Evolutionary conservation across 2,888 invertebrate genomes (phyloP).

Genomic region (Cosmia pyralina): DNA sequence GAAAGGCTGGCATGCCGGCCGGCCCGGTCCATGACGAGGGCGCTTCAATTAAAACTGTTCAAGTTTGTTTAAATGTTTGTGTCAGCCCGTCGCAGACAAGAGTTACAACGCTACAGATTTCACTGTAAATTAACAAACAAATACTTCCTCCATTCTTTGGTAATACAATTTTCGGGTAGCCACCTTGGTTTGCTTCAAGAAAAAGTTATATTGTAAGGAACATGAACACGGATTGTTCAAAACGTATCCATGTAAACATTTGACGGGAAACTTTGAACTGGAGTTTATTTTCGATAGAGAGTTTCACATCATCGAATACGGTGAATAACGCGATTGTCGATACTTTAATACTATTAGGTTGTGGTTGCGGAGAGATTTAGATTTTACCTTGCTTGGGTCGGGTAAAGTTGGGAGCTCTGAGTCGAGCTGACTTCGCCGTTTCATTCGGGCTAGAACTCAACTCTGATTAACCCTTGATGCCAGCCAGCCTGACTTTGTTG

Average conservation of each 20-base stretch:
- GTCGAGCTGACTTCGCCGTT: constrained; percentile 64
- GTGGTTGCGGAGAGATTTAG: constrained; percentile 73
- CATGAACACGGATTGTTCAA: constrained; percentile 18
- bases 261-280: constrained; percentile 44
- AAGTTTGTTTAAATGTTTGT: constrained; percentile 87
- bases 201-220: constrained; percentile 20
- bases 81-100: constrained; percentile 76
- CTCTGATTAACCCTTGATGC: constrained; percentile 74
- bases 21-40: constrained; percentile 77
- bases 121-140: constrained; percentile 72
- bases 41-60: constrained; percentile 86
- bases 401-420: constrained; percentile 71
- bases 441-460: constrained; percentile 69
- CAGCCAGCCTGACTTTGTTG: constrained; percentile 67
- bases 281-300: constrained; percentile 46
- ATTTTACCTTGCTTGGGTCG: constrained; percentile 70
- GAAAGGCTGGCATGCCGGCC: constrained; percentile 51
- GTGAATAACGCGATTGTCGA: constrained; percentile 70
- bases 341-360: constrained; percentile 74
- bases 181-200: constrained; percentile 21
- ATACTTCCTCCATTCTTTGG: constrained; percentile 52
- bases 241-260: constrained; percentile 42
- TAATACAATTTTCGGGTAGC: constrained; percentile 23
- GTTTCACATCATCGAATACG: constrained; percentile 55
- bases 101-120: constrained; percentile 74